Conservation (phyloP, 2,113 vertebrate species). For the Protobothrops flavoviridis region DNA sequence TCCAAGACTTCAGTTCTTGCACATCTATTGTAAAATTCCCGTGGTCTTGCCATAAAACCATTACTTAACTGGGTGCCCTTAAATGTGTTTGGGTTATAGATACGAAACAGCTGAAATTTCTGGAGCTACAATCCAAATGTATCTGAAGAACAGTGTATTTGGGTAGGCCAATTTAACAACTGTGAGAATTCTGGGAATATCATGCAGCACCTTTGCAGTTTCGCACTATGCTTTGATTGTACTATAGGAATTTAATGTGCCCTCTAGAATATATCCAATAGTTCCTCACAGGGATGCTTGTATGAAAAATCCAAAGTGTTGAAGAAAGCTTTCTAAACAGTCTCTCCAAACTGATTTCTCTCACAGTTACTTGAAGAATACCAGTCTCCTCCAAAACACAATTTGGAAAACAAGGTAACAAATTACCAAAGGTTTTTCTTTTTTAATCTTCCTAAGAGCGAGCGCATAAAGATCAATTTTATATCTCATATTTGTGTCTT, state of each 20-base stretch:
- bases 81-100: neutral
- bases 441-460: neutral
- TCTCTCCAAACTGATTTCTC: neutral
- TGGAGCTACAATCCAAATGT: neutral
- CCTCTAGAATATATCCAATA: neutral
- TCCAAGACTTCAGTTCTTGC: neutral
- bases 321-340: neutral
- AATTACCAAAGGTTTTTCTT: neutral
- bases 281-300: neutral
- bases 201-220: neutral
- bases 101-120: neutral
- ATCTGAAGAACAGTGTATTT: neutral
- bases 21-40: neutral
- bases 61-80: neutral
- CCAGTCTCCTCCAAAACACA: neutral
- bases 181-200: neutral
- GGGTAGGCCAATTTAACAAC: neutral
- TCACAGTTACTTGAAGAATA: neutral
- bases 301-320: neutral
- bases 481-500: neutral
- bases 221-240: neutral
- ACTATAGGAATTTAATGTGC: neutral
- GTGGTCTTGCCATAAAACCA: neutral
- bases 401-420: constrained; percentile 7
- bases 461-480: neutral